A percentile compares a stretch with the other conserved stretches of the same genome.
phyloP scores from a whole-genome alignment of 1,140 invertebrate genomes.

The Aricia agestis region DNA sequence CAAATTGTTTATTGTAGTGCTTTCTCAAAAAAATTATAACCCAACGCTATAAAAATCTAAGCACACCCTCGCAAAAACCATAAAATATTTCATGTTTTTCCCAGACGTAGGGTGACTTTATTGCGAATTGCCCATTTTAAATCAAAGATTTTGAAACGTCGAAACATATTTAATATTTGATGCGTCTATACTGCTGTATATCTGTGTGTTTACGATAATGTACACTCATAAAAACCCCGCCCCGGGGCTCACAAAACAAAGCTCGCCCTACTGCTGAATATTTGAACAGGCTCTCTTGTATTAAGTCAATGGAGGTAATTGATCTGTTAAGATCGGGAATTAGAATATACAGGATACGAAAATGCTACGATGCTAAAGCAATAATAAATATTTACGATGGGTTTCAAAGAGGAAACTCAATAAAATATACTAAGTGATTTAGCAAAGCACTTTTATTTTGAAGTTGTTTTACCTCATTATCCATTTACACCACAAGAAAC shows the following conservation, averaged over 20 bases:
- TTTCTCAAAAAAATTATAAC: neutral
- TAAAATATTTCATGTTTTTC: neutral
- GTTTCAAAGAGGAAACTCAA: too few species aligned
- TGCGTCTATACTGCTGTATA: slow-evolving; percentile 36
- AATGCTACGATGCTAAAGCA: neutral
- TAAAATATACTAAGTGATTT: too few species aligned
- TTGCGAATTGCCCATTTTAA: slow-evolving; percentile 1
- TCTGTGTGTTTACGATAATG: slow-evolving; percentile 60
- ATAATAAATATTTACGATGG: too few species aligned
- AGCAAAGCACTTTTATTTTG: too few species aligned
- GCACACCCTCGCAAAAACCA: neutral
- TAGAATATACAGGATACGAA: neutral
- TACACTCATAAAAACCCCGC: slow-evolving; percentile 60
- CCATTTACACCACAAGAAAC: too few species aligned
- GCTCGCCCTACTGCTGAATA: slow-evolving; percentile 58
- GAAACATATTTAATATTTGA: slow-evolving; percentile 37
- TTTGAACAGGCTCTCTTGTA: slow-evolving; percentile 70
- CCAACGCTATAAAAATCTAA: neutral
- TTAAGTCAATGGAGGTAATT: slow-evolving; percentile 73
- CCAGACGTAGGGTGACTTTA: neutral
- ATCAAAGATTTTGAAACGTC: slow-evolving; percentile 26
- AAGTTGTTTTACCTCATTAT: too few species aligned
- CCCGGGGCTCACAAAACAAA: slow-evolving; percentile 60
- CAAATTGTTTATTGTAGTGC: too few species aligned
- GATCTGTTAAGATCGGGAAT: slow-evolving; percentile 50